phyloP scores from a whole-genome alignment of 2,113 vertebrate genomes.

The Holacanthus passer region DNA sequence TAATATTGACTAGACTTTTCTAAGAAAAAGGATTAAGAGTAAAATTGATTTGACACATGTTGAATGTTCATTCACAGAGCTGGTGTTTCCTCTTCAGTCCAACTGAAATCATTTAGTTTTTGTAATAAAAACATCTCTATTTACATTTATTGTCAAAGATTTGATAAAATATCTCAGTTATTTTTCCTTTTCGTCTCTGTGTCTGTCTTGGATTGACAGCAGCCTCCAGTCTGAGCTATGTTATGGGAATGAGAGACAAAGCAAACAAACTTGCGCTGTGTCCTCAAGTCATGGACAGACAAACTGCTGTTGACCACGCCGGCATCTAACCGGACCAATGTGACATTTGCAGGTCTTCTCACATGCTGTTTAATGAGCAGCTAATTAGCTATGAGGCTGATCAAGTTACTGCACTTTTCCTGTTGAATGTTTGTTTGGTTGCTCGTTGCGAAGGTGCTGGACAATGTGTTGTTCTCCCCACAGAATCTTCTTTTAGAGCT shows the following conservation, averaged over 20 bases:
- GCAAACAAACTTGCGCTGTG: neutral
- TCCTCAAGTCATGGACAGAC: too few species aligned
- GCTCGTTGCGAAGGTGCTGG: too few species aligned
- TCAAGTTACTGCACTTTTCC: neutral
- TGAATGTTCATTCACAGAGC: too few species aligned
- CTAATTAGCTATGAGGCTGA: neutral
- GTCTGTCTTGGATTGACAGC: neutral
- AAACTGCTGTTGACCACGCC: neutral
- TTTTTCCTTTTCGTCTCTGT: neutral
- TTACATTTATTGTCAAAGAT: neutral
- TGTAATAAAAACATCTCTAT: too few species aligned
- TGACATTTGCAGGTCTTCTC: neutral
- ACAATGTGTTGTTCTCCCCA: too few species aligned
- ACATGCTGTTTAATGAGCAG: conserved; percentile 8
- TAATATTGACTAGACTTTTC: neutral
- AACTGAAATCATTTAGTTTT: too few species aligned
- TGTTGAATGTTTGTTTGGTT: neutral
- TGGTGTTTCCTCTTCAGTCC: too few species aligned
- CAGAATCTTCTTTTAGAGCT: neutral
- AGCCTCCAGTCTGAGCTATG: neutral
- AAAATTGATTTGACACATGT: too few species aligned
- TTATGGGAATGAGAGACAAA: neutral
- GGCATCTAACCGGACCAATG: neutral
- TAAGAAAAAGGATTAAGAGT: too few species aligned
- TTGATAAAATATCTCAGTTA: neutral